phyloP scores from a whole-genome alignment of 2,888 invertebrate genomes.

The Cremastinae sp. region DNA sequence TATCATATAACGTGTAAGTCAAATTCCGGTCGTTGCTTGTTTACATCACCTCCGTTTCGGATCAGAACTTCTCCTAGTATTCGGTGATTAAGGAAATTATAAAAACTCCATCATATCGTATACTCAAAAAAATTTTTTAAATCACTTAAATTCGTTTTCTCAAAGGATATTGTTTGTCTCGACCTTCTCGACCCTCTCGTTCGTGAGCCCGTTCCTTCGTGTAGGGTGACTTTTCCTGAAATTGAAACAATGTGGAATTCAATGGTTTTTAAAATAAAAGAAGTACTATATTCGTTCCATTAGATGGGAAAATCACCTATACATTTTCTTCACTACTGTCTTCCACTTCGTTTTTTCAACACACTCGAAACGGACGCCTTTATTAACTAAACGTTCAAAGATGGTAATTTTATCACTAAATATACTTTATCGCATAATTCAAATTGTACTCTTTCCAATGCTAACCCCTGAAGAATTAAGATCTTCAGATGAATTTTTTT shows the following conservation, averaged over 20 bases:
- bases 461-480: too few relatives aligned
- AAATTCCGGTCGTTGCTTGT: constrained; percentile 70
- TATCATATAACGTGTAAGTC: constrained; percentile 79
- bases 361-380: constrained; percentile 74
- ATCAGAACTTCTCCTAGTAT: constrained; percentile 78
- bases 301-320: constrained; percentile 70
- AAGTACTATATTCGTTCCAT: constrained; percentile 10
- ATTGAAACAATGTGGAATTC: constrained; percentile 67
- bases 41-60: constrained; percentile 79
- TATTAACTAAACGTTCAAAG: constrained; percentile 73
- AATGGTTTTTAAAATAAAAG: constrained; percentile 9
- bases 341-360: constrained; percentile 75
- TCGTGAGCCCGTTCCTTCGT: constrained; percentile 86
- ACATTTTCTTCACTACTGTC: constrained; percentile 72
- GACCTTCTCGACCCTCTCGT: constrained; percentile 87
- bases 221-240: constrained; percentile 91
- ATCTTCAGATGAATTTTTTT: too few relatives aligned
- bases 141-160: constrained; percentile 28
- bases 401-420: constrained; percentile 65
- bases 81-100: constrained; percentile 73
- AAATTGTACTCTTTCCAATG: too few relatives aligned
- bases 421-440: not conserved
- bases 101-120: not conserved
- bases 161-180: constrained; percentile 94
- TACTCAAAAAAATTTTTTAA: constrained; percentile 4